Base-by-base conservation (phyloP, 2,888 invertebrate genomes). In the Tromatobia lineatoria region DNA sequence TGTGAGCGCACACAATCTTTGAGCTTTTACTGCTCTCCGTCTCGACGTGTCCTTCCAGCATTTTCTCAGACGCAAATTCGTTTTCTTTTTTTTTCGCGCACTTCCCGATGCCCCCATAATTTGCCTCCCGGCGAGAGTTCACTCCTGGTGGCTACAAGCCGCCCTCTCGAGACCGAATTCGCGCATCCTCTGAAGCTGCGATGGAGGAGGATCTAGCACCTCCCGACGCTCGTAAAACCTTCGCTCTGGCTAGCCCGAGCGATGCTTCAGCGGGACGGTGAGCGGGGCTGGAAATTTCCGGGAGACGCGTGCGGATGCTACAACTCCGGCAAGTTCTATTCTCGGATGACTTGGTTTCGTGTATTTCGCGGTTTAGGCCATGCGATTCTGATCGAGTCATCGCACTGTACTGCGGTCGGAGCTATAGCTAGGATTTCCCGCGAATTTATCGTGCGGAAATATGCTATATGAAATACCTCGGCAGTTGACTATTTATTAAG, bases 191-290 rank as follows among this genome's bases (percentile, higher is more conserved):
- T 38, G 64, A 13, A 29, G 45, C 45, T 50, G 59, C 38, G 67
- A 67, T 67, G 61, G 54, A 80, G 67, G 69, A 81, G 77, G 74
- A 78, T 84, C 74, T 74, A 81, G 74, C 81, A 77, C 70, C 69
- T 81, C 81, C 38, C 70, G 69, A 81, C 69, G 78, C 77, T 84
- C 84, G 74, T 84, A 81, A 81, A 84, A 47, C 59, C 50, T 50
- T 59, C 38, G 57, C 54, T 42, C 69, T 25, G 73, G 69, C 54
- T 52, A 52, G 57, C 54, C 20, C n/a, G 15, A 20, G 57, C 54
- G n/a, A 23, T 42, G 42, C 66, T 45, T 45, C 13, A 23, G 29
- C 13, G 38, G 42, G 45, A 15, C n/a, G 34, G 47, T 8, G 13
- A 61, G 59, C 34, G 77, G 69, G 74, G 47, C 15, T 78, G 42